Evolutionary conservation across 2,797 vertebrate species (phyloP).

Genomic region (Gambelia wislizenii): DNA sequence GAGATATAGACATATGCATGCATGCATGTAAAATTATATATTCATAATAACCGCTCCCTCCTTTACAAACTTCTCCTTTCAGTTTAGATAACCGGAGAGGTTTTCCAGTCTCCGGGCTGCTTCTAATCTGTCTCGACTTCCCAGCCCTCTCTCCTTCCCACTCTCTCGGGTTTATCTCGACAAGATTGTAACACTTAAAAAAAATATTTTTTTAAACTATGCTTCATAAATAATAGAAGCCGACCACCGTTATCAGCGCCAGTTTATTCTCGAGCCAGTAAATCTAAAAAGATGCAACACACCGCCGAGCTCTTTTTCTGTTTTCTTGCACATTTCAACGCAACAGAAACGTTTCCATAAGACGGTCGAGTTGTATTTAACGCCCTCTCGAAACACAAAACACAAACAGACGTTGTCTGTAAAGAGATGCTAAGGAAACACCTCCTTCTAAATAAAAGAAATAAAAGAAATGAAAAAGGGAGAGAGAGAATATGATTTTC

Average conservation of each 20-base stretch:
- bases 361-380: not conserved
- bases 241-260: not conserved
- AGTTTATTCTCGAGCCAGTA: not conserved
- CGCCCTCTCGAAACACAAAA: not conserved
- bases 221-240: slow-evolving; percentile 22
- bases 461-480: not conserved
- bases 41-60: no score
- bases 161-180: slow-evolving; percentile 15
- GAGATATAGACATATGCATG: not conserved
- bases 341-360: not conserved
- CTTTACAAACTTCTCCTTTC: not conserved
- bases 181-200: slow-evolving; percentile 12
- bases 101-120: not conserved
- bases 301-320: not conserved
- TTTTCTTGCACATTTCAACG: not conserved
- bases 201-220: not conserved
- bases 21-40: not conserved
- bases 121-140: not conserved
- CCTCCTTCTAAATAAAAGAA: not conserved
- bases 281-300: not conserved
- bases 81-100: not conserved
- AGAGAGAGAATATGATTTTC: not conserved
- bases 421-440: no score
- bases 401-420: not conserved
- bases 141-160: not conserved